phyloP scores from a whole-genome alignment of 1,140 invertebrate genomes.

The Euwallacea similis region DNA sequence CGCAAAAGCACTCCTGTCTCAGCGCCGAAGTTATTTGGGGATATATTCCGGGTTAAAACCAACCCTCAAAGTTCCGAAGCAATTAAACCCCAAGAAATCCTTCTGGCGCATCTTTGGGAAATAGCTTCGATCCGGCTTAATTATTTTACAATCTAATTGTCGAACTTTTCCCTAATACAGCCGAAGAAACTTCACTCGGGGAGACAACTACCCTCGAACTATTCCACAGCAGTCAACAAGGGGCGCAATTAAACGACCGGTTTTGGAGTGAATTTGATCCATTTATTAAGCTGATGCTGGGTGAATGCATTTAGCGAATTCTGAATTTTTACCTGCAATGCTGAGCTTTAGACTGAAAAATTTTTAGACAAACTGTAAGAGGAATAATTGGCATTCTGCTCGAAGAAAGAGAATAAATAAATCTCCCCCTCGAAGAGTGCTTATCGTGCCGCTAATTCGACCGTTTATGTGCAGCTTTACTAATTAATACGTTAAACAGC shows the following conservation, averaged over 20 bases:
- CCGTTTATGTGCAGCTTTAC: neutral
- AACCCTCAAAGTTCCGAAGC: constrained; percentile 9
- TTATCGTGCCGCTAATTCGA: neutral
- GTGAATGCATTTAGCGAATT: no score
- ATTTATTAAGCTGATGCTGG: neutral
- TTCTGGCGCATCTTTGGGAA: constrained; percentile 2
- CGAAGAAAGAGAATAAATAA: neutral
- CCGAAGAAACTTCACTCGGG: neutral
- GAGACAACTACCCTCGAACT: neutral
- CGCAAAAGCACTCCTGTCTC: no score
- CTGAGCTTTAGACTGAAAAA: no score
- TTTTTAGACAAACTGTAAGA: no score
- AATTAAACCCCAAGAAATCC: constrained; percentile 14
- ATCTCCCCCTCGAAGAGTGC: neutral
- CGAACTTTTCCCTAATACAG: constrained; percentile 1
- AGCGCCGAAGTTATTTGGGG: no score
- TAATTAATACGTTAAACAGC: constrained; percentile 1
- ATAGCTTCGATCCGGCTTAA: constrained; percentile 5
- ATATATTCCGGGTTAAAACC: neutral
- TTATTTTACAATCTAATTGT: constrained; percentile 8
- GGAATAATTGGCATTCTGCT: neutral
- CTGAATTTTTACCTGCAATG: no score
- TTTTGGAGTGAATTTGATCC: neutral
- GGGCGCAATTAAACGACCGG: constrained; percentile 4
- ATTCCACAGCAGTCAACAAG: constrained; percentile 1